Percentiles rank a stretch among this genome's conserved stretches.
These are phyloP conservation scores for Crocallis elinguaria DNA, from an alignment of 2,888 invertebrate species.

Conservation along the genomic window DNA sequence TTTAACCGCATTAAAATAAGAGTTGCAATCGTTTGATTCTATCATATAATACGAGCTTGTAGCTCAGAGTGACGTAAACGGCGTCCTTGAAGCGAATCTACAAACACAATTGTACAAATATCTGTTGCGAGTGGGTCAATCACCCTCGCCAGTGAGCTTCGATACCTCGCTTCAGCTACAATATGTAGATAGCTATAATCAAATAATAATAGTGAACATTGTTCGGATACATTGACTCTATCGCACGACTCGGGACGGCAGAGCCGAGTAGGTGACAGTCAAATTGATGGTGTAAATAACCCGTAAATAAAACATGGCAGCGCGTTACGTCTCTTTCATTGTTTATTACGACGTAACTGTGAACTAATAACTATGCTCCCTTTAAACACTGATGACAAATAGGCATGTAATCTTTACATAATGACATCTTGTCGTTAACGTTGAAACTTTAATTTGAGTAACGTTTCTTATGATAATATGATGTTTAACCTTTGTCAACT, in stretches of 20 bases:
- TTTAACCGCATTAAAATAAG: constrained; percentile 48
- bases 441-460: not conserved
- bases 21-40: constrained; percentile 47
- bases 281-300: constrained; percentile 46
- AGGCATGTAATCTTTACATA: constrained; percentile 22
- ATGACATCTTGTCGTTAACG: not conserved
- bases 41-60: constrained; percentile 51
- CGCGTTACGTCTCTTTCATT: constrained; percentile 37
- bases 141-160: constrained; percentile 57
- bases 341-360: constrained; percentile 45
- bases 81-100: constrained; percentile 76
- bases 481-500: too few relatives aligned
- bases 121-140: constrained; percentile 67
- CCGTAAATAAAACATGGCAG: constrained; percentile 39
- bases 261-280: constrained; percentile 44
- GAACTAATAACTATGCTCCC: constrained; percentile 41
- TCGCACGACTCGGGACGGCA: constrained; percentile 25
- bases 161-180: constrained; percentile 31
- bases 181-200: constrained; percentile 32
- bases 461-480: not conserved
- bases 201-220: constrained; percentile 39
- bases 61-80: constrained; percentile 70
- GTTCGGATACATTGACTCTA: constrained; percentile 44
- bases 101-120: constrained; percentile 79
- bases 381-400: constrained; percentile 26